A percentile compares a stretch with the other conserved stretches of the same genome.
These are phyloP conservation scores for Yponomeuta cagnagella DNA, from an alignment of 2,888 invertebrate genomes.

Conservation along the genomic window DNA sequence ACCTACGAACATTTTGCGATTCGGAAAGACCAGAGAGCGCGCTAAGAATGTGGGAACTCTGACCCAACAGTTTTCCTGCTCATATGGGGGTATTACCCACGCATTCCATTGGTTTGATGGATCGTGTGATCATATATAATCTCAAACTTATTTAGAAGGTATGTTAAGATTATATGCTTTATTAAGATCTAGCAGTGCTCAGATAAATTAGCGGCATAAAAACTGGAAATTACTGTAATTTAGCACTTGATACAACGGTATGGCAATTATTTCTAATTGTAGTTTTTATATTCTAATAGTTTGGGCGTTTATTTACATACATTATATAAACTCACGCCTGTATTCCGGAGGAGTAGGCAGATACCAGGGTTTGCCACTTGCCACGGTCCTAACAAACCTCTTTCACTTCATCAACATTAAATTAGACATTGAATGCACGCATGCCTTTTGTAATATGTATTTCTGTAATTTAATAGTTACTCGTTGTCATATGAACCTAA, in stretches of 20 bases:
- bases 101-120: neutral
- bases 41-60: neutral
- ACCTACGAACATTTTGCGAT: neutral
- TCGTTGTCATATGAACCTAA: neutral
- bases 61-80: neutral
- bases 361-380: no score
- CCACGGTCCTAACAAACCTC: no score
- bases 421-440: no score
- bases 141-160: no score
- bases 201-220: no score
- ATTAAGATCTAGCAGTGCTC: no score
- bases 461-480: neutral
- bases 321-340: no score
- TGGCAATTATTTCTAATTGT: neutral
- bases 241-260: neutral
- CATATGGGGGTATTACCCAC: neutral
- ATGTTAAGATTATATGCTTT: no score
- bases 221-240: no score
- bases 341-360: no score
- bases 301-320: neutral
- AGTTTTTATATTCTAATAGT: neutral
- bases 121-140: no score
- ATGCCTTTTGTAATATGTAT: neutral
- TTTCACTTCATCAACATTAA: no score
- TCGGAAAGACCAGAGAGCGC: neutral